phyloP scores from a whole-genome alignment of 2,888 invertebrate genomes.

The Monopis laevigella region DNA sequence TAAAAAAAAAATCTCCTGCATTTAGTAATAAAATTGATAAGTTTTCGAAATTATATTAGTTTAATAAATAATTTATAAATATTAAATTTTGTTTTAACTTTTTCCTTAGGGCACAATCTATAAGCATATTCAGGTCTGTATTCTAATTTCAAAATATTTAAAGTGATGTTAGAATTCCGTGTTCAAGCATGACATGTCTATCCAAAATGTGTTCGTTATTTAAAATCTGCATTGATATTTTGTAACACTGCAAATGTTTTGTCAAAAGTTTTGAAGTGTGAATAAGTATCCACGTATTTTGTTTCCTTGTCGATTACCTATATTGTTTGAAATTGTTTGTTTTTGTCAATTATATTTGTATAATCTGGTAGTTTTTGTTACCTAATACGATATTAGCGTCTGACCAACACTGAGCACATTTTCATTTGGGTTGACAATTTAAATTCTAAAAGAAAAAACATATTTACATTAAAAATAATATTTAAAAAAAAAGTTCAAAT shows the following conservation, averaged over 20 bases:
- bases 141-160: conserved; percentile 34
- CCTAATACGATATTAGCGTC: too few species aligned
- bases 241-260: conserved; percentile 9
- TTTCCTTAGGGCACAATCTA: conserved; percentile 63
- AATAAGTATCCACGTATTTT: too few species aligned
- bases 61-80: background rate
- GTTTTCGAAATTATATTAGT: background rate
- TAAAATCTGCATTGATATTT: conserved; percentile 5
- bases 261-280: background rate
- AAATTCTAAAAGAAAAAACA: too few species aligned
- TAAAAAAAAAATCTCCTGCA: too few species aligned
- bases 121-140: conserved; percentile 68
- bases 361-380: too few species aligned
- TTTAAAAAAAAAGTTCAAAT: too few species aligned
- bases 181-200: conserved; percentile 19
- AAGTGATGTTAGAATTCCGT: conserved; percentile 42
- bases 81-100: conserved; percentile 28
- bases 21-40: too few species aligned
- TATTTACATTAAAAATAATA: too few species aligned
- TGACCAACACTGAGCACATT: too few species aligned
- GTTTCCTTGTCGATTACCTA: conserved; percentile 1
- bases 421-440: too few species aligned
- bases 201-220: conserved; percentile 14
- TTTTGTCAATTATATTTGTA: conserved; percentile 1
- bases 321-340: conserved; percentile 6